Conservation (phyloP, 2,888 invertebrate genomes). For the Hypena proboscidalis region DNA sequence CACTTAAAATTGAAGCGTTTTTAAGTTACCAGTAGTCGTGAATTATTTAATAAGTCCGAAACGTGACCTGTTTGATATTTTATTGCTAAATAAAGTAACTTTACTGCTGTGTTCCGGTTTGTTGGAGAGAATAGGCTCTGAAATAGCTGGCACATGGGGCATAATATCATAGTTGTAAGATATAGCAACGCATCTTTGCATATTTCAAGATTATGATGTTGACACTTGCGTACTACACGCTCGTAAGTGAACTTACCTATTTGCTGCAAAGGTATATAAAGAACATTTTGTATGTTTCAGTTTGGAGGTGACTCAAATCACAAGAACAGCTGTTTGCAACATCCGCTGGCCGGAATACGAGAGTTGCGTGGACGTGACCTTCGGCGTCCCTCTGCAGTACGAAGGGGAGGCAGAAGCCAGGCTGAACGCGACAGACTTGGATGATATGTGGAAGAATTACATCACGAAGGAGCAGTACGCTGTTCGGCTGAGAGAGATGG, state of each 20-base stretch:
- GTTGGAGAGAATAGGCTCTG: no score
- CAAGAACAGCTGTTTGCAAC: slow-evolving; percentile 60
- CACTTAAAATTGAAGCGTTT: not conserved
- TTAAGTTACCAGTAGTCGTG: not conserved
- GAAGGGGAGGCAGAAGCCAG: slow-evolving; percentile 50
- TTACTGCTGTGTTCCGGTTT: no score
- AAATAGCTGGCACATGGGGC: no score
- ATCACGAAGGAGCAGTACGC: slow-evolving; percentile 59
- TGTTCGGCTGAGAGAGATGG: slow-evolving; percentile 54
- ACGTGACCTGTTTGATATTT: no score
- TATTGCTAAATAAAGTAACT: no score
- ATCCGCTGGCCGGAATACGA: slow-evolving; percentile 73
- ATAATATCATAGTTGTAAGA: no score
- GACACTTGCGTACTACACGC: no score
- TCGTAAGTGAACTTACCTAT: no score
- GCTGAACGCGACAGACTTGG: slow-evolving; percentile 61
- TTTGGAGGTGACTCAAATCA: slow-evolving; percentile 64
- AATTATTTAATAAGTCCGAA: no score
- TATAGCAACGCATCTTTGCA: no score
- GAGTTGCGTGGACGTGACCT: slow-evolving; percentile 64
- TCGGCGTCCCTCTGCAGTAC: slow-evolving; percentile 66
- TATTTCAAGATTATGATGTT: no score
- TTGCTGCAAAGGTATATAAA: no score
- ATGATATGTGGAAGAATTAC: slow-evolving; percentile 67
- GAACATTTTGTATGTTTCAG: slow-evolving; percentile 51